Evolutionary conservation across 2,113 vertebrate species (phyloP), one percentile per base, ranked within the genome.

Genomic region (Crypturellus undulatus): DNA sequence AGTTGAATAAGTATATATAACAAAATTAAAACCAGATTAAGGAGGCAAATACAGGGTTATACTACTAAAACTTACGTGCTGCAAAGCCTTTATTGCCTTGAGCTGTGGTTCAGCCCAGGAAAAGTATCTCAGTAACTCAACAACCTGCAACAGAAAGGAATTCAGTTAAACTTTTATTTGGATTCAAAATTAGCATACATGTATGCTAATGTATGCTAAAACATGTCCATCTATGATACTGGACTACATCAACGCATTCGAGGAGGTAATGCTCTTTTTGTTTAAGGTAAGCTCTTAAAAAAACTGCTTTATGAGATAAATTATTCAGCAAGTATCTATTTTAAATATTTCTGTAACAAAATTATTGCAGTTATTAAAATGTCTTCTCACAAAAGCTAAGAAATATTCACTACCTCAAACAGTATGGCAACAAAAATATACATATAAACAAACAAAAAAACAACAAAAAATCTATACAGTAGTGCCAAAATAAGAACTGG

Each of bases 91-190:
- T 92, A 99, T 99, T 69, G 99, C 99, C 97, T 99, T 99, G 78
- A 99, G 98, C 95, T 99, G 99, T 71, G 99, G 99, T 70, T 99
- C 99, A 67, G 99, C 99, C 99, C 99, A 99, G 49, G 99, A 99
- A 95, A 99, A 99, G 84, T 99, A 99, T 91, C 99, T 99, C 92
- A 99, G 95, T 90, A 99, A 98, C 89, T 99, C 99, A 93, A 98
- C 99, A 93, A 99, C 99, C 99, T 99, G 97, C 81, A 98, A 96
- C 47, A 68, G 92, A 76, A 95, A 89, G 49, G 36, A 24, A 45
- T 69, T 51, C 30, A 54, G 59, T 91, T 92, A 59, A 95, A 60
- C 26, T 76, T 38, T 65, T 38, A 70, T 7, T 24, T 56, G 16
- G 26, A 59, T 30, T 30, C n/a, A 49, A 52, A 72, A 25, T 32